phyloP scores from a whole-genome alignment of 1,140 invertebrate species.

The Drosophila nasuta region DNA sequence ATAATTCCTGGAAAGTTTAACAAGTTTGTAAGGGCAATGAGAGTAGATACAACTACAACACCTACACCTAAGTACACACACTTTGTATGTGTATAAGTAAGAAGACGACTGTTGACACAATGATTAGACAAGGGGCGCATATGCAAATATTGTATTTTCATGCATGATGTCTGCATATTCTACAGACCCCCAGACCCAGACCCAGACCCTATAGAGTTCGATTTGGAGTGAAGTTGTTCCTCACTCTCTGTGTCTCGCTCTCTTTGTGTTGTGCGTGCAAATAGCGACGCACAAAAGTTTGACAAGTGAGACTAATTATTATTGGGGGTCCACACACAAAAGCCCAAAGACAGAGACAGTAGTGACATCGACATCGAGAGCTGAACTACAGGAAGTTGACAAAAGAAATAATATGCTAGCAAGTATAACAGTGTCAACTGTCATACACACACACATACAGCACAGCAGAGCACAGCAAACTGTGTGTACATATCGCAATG shows the following conservation, averaged over 20 bases:
- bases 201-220: background rate
- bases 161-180: conserved; percentile 46
- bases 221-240: background rate
- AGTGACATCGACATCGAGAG: background rate
- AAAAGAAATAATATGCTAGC: conserved; percentile 34
- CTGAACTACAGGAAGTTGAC: conserved; percentile 47
- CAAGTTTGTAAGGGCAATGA: conserved; percentile 24
- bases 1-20: conserved; percentile 39
- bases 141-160: conserved; percentile 65
- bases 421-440: conserved; percentile 50
- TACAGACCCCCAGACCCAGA: conserved; percentile 4
- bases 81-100: conserved; percentile 7
- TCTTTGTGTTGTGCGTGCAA: conserved; percentile 1
- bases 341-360: conserved; percentile 12
- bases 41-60: conserved; percentile 26
- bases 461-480: too few species aligned
- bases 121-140: conserved; percentile 72
- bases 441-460: conserved; percentile 19
- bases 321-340: conserved; percentile 23
- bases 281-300: conserved; percentile 32
- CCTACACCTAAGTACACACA: conserved; percentile 60
- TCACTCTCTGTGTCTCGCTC: background rate
- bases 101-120: conserved; percentile 55
- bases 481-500: conserved; percentile 18
- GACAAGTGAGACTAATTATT: conserved; percentile 57